Evolutionary conservation across 1,140 invertebrate genomes (phyloP).

Genomic region (Streblospio benedicti): DNA sequence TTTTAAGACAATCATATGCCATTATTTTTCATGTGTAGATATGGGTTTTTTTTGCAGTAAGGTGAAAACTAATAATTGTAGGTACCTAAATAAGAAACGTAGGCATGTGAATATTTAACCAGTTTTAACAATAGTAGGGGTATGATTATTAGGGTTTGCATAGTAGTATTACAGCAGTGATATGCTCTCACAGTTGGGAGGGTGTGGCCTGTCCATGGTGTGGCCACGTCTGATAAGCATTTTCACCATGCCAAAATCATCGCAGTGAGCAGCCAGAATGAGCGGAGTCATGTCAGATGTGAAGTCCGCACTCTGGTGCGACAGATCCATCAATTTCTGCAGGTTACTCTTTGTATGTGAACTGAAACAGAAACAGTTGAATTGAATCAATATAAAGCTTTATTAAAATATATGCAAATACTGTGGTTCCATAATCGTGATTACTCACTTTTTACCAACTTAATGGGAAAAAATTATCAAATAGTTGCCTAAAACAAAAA

Average conservation of each 20-base stretch:
- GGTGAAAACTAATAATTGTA: no score
- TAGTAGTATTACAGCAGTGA: background rate
- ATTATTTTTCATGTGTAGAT: background rate
- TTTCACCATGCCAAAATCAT: slow-evolving; percentile 93
- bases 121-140: background rate
- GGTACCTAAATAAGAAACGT: background rate
- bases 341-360: no score
- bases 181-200: background rate
- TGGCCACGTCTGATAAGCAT: slow-evolving; percentile 80
- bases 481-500: no score
- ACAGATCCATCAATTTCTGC: no score
- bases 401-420: no score
- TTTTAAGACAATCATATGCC: no score
- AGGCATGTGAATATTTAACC: background rate
- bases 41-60: background rate
- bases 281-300: slow-evolving; percentile 86
- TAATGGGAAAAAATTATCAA: no score
- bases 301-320: slow-evolving; percentile 53
- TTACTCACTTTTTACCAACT: no score
- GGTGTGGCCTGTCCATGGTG: slow-evolving; percentile 75
- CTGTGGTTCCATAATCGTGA: no score
- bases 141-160: background rate
- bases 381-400: no score
- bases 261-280: slow-evolving; percentile 80
- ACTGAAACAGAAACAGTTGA: no score